Conservation (phyloP, 2,797 vertebrate genomes). For the Gastrophryne carolinensis region DNA sequence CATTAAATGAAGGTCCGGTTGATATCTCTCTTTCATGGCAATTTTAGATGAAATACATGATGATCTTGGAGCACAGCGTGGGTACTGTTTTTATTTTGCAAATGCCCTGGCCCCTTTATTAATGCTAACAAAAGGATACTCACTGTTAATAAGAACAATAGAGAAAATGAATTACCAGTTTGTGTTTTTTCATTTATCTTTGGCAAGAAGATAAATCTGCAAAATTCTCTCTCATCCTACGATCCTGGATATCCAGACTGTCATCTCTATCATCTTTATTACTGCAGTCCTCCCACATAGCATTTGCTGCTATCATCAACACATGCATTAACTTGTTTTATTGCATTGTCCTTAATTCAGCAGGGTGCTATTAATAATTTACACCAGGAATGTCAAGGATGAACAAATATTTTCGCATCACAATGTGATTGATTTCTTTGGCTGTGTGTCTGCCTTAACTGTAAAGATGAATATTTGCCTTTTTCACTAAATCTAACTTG, state of each 20-base stretch:
- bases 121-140: no score
- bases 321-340: conserved; percentile 51
- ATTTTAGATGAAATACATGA: no score
- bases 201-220: conserved; percentile 45
- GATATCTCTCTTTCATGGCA: no score
- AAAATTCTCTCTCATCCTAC: conserved; percentile 15
- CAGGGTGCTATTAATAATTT: conserved; percentile 52
- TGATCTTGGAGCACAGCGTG: not conserved
- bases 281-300: conserved; percentile 50
- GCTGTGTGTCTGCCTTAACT: conserved; percentile 20
- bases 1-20: no score
- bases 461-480: conserved; percentile 26
- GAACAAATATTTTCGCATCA: conserved; percentile 47
- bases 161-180: conserved; percentile 26
- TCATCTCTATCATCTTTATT: conserved; percentile 51
- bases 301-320: conserved; percentile 43
- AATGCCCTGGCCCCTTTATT: conserved; percentile 19
- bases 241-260: conserved; percentile 35
- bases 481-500: not conserved
- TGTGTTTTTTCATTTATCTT: conserved; percentile 38
- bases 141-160: no score
- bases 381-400: conserved; percentile 42
- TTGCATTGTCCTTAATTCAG: conserved; percentile 53
- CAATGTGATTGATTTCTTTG: conserved; percentile 42
- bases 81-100: conserved; percentile 3